Evolutionary conservation across 1,140 invertebrate genomes (phyloP), one percentile per base, ranked within the genome.

Genomic region (Drosophila guanche): DNA sequence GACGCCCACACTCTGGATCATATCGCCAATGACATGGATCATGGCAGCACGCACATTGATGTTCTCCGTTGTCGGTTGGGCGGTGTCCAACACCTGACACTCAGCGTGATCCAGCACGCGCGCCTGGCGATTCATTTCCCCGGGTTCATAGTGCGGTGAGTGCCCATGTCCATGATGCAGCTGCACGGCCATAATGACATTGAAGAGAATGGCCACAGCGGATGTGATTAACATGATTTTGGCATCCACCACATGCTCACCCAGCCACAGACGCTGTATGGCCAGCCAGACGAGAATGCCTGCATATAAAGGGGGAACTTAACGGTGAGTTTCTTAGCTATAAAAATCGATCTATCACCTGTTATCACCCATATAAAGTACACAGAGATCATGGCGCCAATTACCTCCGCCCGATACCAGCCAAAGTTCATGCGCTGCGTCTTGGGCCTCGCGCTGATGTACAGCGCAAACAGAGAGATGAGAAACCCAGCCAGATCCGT

Each of bases 11-110:
- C 96, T 97, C 92, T 98, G 97, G 54, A 98, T 93, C 29, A 98
- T 93, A 92, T 98, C 97, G 0, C 97, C 97, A 29, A 98, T 92
- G 22, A 98, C 97, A 91, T 98, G 97, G 61, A 98, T 96, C 40
- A 97, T 94, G 0, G 97, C 97, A 0, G 97, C 97, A 37, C 96
- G 92, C 0, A 98, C 94, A 90, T 98, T 98, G 52, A 98, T 96
- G 83, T 97, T 98, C 14, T 76, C 50, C 10, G 45, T 43, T 14
- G n/a, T 0, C 6, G 56, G 47, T n/a, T 59, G 57, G 0, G 41
- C 14, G 0, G 25, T 40, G 0, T 42, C 27, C 37, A 75, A 1
- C 7, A 74, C 0, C 2, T 37, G 12, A 7, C 33, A 0, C 23
- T 33, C 2, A 12, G 20, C 2, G 2, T 14, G 1, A 0, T 43